Conservation (phyloP, 2,113 vertebrate genomes). For the Rhadina sibilatrix region DNA sequence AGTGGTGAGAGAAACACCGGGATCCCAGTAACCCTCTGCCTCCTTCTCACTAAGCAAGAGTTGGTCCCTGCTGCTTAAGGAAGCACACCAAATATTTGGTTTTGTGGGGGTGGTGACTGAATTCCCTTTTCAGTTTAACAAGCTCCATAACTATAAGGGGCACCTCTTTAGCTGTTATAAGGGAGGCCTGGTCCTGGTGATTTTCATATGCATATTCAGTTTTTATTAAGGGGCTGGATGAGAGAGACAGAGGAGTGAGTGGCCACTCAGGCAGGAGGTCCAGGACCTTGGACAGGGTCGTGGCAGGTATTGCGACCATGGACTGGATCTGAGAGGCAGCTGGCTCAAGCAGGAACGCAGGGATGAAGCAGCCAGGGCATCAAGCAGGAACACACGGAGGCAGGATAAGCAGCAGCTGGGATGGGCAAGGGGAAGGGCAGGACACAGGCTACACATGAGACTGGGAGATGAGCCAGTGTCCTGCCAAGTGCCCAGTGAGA, state of each 20-base stretch:
- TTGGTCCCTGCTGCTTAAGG: rapidly evolving
- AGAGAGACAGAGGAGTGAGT: background rate
- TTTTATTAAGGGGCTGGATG: background rate
- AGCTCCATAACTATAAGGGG: background rate
- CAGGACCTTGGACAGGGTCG: no score
- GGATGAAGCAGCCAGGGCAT: no score
- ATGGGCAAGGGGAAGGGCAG: no score
- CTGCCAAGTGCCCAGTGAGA: no score
- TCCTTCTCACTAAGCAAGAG: background rate
- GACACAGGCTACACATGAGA: no score
- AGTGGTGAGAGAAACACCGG: background rate
- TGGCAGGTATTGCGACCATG: rapidly evolving
- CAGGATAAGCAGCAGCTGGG: no score
- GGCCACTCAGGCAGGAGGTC: no score
- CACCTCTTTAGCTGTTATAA: background rate
- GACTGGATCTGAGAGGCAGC: background rate
- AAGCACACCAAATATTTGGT: background rate
- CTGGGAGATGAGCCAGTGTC: no score
- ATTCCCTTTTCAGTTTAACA: background rate
- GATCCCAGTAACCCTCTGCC: background rate
- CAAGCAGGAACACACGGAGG: no score
- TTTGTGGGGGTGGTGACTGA: rapidly evolving
- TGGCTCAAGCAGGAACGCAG: background rate
- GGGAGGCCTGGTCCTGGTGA: background rate
- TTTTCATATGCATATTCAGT: background rate